Base-by-base conservation (phyloP, 2,888 invertebrate genomes). In the Seira ritae region DNA sequence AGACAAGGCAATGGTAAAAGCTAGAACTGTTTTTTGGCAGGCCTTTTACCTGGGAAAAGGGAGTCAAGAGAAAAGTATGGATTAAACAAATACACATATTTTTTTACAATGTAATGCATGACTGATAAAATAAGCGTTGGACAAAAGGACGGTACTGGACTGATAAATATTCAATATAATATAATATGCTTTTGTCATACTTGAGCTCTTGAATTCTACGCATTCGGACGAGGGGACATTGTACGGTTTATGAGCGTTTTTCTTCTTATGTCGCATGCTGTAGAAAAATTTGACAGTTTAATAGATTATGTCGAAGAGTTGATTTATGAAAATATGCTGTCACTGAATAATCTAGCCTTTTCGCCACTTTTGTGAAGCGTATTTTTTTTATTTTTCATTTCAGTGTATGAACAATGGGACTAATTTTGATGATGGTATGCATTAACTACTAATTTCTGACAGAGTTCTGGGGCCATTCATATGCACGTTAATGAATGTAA, bases 21-120 rank as follows among this genome's bases (percentile, higher is more conserved):
- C n/a, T n/a, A n/a, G n/a, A n/a, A n/a, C n/a, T n/a, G n/a, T n/a
- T n/a, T n/a, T n/a, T n/a, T n/a, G n/a, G 42, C 42, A 42, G 42
- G 6, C 42, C 6, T 42, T 42, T 42, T 42, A 50, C 50, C 15
- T 8, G 15, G 50, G 3, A 50, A 15, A 31, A 31, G 10, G 17
- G 55, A 23, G n/a, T 37, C 42, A 20, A 31, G 62, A 22, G 22
- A 79, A 71, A 66, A 79, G 31, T 79, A 79, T 79, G 78, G 78
- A 79, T 79, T 79, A 79, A 79, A 79, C 78, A 79, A 79, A 22
- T 65, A 50, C 50, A 50, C 50, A 50, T 50, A 50, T 50, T 50
- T 50, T n/a, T 50, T 31, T 31, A 31, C 8, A 31, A 31, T n/a
- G 17, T n/a, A 50, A n/a, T 50, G 50, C 50, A 50, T 50, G 17